Conservation (phyloP, 2,888 invertebrate species). For the Apoda limacodes region DNA sequence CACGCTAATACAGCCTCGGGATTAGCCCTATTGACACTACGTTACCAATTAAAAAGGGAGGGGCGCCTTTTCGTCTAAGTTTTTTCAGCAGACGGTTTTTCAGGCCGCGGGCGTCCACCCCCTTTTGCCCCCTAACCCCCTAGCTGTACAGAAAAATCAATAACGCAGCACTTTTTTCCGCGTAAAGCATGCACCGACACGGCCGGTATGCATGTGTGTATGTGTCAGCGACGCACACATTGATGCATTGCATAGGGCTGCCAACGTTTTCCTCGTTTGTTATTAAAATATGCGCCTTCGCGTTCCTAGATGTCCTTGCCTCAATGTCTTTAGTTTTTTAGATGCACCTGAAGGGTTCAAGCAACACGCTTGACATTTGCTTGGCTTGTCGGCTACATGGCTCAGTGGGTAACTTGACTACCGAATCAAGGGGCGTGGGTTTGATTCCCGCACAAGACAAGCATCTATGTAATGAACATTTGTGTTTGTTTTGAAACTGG, state of each 20-base stretch:
- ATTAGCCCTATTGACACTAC: slow-evolving; percentile 70
- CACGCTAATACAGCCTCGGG: slow-evolving; percentile 59
- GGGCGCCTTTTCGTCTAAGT: slow-evolving; percentile 69
- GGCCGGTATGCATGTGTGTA: slow-evolving; percentile 34
- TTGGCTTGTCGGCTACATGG: no score
- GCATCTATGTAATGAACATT: no score
- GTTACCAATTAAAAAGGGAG: slow-evolving; percentile 70
- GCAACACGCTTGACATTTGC: no score
- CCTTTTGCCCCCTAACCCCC: slow-evolving; percentile 30
- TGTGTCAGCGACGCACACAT: slow-evolving; percentile 39
- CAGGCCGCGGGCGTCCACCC: slow-evolving; percentile 60
- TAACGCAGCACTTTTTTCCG: slow-evolving; percentile 72
- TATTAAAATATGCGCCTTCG: slow-evolving; percentile 49
- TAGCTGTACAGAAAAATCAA: slow-evolving; percentile 69
- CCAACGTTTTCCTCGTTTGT: slow-evolving; percentile 50
- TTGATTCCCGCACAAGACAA: no score
- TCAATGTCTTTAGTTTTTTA: slow-evolving; percentile 42
- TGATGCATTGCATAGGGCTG: slow-evolving; percentile 38
- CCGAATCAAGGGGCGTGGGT: no score
- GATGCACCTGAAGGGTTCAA: slow-evolving; percentile 46
- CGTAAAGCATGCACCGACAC: slow-evolving; percentile 70
- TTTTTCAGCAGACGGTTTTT: slow-evolving; percentile 70
- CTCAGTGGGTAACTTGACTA: no score
- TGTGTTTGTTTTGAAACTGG: no score
- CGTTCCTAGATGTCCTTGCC: slow-evolving; percentile 20